Evolutionary conservation across 2,888 invertebrate species (phyloP).

Genomic region (Synergus itoensis): DNA sequence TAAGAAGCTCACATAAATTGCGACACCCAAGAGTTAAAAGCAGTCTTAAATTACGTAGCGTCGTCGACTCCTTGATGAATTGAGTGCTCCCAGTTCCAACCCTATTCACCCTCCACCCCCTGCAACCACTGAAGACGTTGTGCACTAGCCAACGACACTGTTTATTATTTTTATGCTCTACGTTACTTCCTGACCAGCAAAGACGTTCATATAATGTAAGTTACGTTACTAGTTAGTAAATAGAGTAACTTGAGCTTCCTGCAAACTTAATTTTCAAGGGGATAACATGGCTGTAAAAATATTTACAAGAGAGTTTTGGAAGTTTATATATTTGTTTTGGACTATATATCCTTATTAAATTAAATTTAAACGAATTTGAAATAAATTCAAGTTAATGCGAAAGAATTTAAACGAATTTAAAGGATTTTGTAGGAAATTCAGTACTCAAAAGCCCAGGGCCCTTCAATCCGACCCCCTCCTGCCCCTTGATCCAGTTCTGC

Average conservation of each 20-base stretch:
- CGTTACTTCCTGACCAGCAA: conserved; percentile 46
- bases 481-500: too few species aligned
- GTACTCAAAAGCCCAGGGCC: not conserved
- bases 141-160: conserved; percentile 61
- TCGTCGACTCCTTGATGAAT: conserved; percentile 78
- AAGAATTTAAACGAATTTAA: too few species aligned
- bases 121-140: conserved; percentile 42
- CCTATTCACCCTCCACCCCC: conserved; percentile 45
- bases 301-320: not conserved
- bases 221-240: conserved; percentile 62
- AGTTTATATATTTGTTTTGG: too few species aligned
- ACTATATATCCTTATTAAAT: too few species aligned
- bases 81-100: conserved; percentile 74
- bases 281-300: not conserved
- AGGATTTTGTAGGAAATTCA: too few species aligned
- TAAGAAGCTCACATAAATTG: conserved; percentile 78
- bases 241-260: conserved; percentile 60
- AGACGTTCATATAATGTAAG: conserved; percentile 42
- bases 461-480: too few species aligned
- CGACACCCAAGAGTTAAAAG: conserved; percentile 78
- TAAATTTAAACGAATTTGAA: too few species aligned
- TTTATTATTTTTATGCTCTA: conserved; percentile 71
- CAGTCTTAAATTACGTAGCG: conserved; percentile 78
- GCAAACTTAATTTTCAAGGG: not conserved
- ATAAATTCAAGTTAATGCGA: too few species aligned